phyloP scores from a whole-genome alignment of 2,888 invertebrate genomes.

The Ypsolopha sequella region DNA sequence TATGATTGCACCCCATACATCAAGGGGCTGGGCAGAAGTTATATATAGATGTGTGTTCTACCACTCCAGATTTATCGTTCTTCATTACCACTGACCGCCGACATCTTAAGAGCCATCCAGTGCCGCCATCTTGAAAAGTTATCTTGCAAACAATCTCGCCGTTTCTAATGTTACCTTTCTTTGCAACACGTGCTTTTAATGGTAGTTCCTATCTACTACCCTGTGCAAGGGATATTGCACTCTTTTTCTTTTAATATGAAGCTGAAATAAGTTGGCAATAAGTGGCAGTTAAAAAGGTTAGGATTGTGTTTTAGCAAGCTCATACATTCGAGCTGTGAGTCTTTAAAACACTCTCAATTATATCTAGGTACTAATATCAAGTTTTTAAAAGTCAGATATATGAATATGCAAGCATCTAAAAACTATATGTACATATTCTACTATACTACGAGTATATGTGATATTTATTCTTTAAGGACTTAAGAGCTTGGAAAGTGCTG shows the following conservation, averaged over 20 bases:
- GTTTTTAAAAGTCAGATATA: no score
- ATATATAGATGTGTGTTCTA: not conserved
- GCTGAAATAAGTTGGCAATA: not conserved
- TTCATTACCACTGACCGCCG: conserved; percentile 2
- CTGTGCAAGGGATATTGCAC: not conserved
- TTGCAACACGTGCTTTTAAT: conserved; percentile 47
- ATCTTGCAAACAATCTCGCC: conserved; percentile 39
- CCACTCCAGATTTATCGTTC: conserved; percentile 1
- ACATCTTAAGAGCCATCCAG: not conserved
- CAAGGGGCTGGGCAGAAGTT: conserved; percentile 7
- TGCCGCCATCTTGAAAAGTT: conserved; percentile 20
- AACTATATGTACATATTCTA: no score
- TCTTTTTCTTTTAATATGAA: not conserved
- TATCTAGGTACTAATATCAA: no score
- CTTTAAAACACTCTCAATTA: no score
- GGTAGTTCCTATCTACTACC: conserved; percentile 9
- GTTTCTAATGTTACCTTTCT: conserved; percentile 38
- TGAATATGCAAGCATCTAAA: no score
- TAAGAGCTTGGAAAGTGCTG: no score
- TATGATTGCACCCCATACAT: conserved; percentile 16
- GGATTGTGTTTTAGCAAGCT: conserved; percentile 33
- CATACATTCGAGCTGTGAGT: conserved; percentile 21
- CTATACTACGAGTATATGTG: no score
- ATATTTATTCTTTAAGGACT: no score
- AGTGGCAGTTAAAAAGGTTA: not conserved